Conservation (phyloP, 2,797 vertebrate species). For the Arnoldichthys spilopterus region DNA sequence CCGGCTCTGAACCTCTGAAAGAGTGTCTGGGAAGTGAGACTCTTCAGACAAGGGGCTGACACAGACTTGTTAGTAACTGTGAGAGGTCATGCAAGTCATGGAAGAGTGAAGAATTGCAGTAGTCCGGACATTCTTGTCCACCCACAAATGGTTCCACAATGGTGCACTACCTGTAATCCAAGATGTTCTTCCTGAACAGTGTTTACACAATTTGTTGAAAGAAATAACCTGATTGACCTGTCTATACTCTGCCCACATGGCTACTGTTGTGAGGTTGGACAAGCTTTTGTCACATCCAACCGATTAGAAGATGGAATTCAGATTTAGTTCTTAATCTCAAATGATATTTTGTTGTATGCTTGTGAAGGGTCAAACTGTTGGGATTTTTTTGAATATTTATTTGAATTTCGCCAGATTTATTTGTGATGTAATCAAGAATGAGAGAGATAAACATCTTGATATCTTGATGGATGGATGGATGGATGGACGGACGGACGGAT, state of each 20-base stretch:
- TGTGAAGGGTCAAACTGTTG: too few species aligned
- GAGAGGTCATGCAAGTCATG: neutral
- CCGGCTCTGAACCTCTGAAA: neutral
- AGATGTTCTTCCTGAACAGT: neutral
- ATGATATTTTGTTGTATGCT: too few species aligned
- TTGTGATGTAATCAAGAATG: too few species aligned
- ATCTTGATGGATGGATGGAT: too few species aligned
- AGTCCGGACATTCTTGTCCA: neutral
- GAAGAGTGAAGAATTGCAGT: neutral
- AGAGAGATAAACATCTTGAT: too few species aligned
- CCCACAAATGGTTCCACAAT: neutral
- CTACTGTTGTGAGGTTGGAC: neutral
- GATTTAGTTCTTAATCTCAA: too few species aligned
- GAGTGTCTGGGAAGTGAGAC: neutral
- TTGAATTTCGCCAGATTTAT: too few species aligned
- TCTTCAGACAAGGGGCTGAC: conserved; percentile 1
- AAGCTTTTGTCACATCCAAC: neutral
- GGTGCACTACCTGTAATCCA: neutral
- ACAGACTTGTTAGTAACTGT: conserved; percentile 2
- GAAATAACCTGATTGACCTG: neutral
- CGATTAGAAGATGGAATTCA: too few species aligned
- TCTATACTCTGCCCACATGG: neutral
- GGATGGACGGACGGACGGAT: too few species aligned
- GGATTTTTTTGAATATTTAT: too few species aligned
- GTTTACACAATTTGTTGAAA: neutral